Percentiles rank a stretch among this genome's conserved stretches.
Evolutionary conservation across 2,113 vertebrate genomes (phyloP).

Genomic region (Cololabis saira): DNA sequence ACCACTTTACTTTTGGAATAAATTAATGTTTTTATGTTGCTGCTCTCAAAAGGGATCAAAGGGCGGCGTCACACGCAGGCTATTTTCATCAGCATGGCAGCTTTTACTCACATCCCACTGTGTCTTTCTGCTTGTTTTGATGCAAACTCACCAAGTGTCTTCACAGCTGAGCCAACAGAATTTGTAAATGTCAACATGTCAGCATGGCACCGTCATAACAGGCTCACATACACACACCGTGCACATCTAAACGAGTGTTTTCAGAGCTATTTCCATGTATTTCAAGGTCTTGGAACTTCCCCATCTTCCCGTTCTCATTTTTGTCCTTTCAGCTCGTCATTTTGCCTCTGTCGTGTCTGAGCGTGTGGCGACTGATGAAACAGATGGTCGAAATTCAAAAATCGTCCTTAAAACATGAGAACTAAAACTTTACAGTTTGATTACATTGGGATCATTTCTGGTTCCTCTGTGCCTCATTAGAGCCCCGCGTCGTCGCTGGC

Average conservation of each 20-base stretch:
- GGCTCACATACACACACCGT: no score
- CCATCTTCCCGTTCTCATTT: no score
- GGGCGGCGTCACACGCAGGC: background rate
- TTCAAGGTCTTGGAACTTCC: no score
- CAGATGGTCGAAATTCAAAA: constrained; percentile 16
- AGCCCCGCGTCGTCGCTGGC: constrained; percentile 43
- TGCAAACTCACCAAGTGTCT: background rate
- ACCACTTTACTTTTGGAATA: no score
- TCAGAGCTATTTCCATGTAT: no score
- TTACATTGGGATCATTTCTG: constrained; percentile 25
- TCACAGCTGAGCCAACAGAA: constrained; percentile 8
- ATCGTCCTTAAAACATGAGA: constrained; percentile 22
- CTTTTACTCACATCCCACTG: background rate
- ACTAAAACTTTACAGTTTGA: constrained; percentile 37
- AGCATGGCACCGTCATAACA: no score
- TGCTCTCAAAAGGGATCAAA: background rate
- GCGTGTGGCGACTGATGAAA: constrained; percentile 27
- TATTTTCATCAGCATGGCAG: background rate
- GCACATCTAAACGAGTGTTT: no score
- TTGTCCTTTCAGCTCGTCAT: background rate
- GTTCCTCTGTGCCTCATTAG: constrained; percentile 44
- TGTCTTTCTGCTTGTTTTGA: background rate
- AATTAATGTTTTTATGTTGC: background rate
- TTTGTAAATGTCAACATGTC: background rate
- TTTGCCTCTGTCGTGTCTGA: constrained; percentile 3